phyloP scores from a whole-genome alignment of 1,140 invertebrate species.

The Trachymyrmex cornetzi region DNA sequence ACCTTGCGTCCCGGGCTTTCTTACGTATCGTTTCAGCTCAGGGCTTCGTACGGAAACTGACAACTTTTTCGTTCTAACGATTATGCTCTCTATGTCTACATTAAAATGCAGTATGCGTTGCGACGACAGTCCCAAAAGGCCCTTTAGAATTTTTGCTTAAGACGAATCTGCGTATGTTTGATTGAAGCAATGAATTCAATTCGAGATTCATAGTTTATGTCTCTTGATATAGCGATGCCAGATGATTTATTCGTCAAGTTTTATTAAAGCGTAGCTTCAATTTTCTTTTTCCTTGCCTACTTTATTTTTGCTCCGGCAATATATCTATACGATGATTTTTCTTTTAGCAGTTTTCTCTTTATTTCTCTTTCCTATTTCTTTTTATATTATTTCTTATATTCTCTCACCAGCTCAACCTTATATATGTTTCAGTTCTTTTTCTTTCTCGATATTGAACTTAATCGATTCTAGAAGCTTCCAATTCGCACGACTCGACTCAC shows the following conservation, averaged over 20 bases:
- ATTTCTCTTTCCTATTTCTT: neutral
- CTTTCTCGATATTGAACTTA: constrained; percentile 3
- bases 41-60: neutral
- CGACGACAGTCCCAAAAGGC: neutral
- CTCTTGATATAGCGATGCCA: neutral
- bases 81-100: neutral
- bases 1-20: constrained; percentile 65
- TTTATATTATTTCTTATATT: neutral
- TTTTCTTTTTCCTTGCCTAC: neutral
- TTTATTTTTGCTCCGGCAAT: constrained; percentile 2
- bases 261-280: neutral
- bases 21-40: constrained; percentile 22
- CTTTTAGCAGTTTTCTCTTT: neutral
- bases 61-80: neutral
- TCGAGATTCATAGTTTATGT: neutral
- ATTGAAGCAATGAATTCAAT: neutral
- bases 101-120: neutral
- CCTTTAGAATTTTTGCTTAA: neutral
- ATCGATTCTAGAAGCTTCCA: neutral
- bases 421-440: neutral
- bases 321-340: neutral
- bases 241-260: neutral
- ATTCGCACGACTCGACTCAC: neutral
- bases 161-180: neutral
- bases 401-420: neutral